Base-by-base conservation (phyloP, 2,888 invertebrate genomes). In the Ectobius pallidus region DNA sequence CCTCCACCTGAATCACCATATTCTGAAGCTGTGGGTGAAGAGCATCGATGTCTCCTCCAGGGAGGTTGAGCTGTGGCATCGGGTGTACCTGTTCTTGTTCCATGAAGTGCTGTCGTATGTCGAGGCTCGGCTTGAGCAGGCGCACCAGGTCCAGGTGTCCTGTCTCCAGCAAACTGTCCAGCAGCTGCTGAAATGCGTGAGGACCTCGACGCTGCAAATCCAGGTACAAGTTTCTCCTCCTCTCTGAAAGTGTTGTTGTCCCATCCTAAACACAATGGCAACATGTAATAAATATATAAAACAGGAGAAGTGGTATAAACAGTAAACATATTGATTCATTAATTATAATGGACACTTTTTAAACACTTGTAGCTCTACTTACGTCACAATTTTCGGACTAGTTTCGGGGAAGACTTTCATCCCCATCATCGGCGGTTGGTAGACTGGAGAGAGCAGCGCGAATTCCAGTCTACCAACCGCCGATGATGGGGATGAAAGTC, bases 201-300 rank as follows among this genome's bases (percentile, higher is more conserved):
- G 69, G 69, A 9, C 69, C 69, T 32, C 69, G 34, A 39, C 32
- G 22, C 58, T 69, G 69, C 25, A 69, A 14, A 58, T 69, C 69
- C 55, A 69, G 34, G 58, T 39, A 69, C 16, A 69, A n/a, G 4
- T 69, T 25, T 25, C 58, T 30, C 27, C 58, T 69, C 16, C 69
- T 52, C n/a, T 69, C 39, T 9, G 3, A n/a, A 4, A 20, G 27
- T 25, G 68, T 22, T 9, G 16, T 11, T 2, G 14, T n/a, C 27
- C 16, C 49, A 46, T 68, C 49, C 68, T 68, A n/a, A 46, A n/a
- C 11, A 46, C 46, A 46, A 46, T 34, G 11, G n/a, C n/a, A n/a
- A n/a, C n/a, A n/a, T n/a, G n/a, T n/a, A n/a, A n/a, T n/a, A n/a
- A n/a, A n/a, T n/a, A n/a, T n/a, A n/a, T n/a, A n/a, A n/a, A n/a